Percentiles rank a stretch among this genome's conserved stretches.
Evolutionary conservation across 1,140 invertebrate genomes (phyloP).

Genomic region (Chlorops oryzae): DNA sequence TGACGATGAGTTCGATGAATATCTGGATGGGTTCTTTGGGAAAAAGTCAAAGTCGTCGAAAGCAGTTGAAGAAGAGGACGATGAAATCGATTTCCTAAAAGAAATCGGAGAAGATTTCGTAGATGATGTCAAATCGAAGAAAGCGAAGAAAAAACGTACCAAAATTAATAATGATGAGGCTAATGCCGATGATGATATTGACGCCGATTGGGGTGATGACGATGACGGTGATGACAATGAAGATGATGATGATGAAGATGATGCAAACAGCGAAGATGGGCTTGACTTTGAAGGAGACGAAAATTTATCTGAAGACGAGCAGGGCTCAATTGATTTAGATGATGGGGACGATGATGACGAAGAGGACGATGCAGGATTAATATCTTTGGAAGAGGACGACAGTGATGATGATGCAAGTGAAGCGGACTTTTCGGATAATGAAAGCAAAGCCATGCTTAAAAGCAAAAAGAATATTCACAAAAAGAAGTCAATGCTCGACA

Average conservation of each 20-base stretch:
- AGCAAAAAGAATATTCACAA: no score
- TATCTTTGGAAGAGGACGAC: constrained; percentile 15
- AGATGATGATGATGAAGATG: constrained; percentile 37
- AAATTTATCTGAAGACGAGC: constrained; percentile 37
- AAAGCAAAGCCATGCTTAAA: no score
- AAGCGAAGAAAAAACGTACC: constrained; percentile 47
- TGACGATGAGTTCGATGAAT: constrained; percentile 80
- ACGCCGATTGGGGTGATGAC: constrained; percentile 29
- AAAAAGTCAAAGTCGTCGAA: constrained; percentile 48
- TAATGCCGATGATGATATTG: constrained; percentile 28
- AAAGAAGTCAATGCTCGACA: no score
- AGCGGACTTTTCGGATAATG: neutral
- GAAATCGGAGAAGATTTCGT: constrained; percentile 38
- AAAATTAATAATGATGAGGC: constrained; percentile 42
- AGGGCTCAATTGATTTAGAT: constrained; percentile 40
- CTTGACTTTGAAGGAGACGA: neutral
- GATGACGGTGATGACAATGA: constrained; percentile 40
- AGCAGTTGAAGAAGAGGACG: constrained; percentile 45
- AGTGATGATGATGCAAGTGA: constrained; percentile 35
- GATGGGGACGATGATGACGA: constrained; percentile 35
- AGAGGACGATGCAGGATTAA: constrained; percentile 11
- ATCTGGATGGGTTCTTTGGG: constrained; percentile 60
- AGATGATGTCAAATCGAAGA: constrained; percentile 46
- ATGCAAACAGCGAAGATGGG: constrained; percentile 13
- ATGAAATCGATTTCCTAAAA: constrained; percentile 39